Conservation (phyloP, 2,797 vertebrate genomes). For the Pyrocephalus nanus region DNA sequence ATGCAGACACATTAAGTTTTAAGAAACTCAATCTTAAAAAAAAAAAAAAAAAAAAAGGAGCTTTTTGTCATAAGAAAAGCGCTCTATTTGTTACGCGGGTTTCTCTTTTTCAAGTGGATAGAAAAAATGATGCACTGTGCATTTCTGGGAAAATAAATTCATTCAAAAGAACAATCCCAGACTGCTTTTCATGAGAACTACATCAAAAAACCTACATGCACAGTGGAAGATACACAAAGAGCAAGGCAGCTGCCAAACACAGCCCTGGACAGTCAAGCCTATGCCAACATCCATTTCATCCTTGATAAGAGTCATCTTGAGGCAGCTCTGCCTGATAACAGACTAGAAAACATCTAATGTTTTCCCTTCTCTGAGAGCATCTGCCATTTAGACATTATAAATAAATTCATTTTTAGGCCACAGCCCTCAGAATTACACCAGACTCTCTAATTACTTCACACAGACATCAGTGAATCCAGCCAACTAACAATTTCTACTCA, state of each 20-base stretch:
- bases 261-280: background rate
- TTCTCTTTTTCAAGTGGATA: background rate
- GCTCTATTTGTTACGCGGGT: background rate
- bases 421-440: background rate
- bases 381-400: background rate
- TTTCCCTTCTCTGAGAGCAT: background rate
- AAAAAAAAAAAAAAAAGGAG: background rate
- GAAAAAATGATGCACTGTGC: background rate
- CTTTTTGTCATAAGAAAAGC: background rate
- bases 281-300: background rate
- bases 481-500: background rate
- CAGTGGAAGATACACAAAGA: background rate
- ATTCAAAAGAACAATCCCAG: background rate
- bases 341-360: background rate
- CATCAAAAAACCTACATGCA: background rate
- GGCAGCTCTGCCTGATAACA: background rate
- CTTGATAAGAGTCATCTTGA: background rate
- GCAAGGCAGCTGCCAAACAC: background rate
- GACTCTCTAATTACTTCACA: conserved; percentile 7
- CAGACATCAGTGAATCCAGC: background rate
- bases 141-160: background rate
- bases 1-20: background rate
- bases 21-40: background rate
- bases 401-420: conserved; percentile 17
- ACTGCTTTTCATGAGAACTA: background rate